A percentile compares a stretch with the other conserved stretches of the same genome.
These are phyloP conservation scores for Clarias fuscus DNA, from an alignment of 2,797 vertebrate species.

Conservation along the genomic window DNA sequence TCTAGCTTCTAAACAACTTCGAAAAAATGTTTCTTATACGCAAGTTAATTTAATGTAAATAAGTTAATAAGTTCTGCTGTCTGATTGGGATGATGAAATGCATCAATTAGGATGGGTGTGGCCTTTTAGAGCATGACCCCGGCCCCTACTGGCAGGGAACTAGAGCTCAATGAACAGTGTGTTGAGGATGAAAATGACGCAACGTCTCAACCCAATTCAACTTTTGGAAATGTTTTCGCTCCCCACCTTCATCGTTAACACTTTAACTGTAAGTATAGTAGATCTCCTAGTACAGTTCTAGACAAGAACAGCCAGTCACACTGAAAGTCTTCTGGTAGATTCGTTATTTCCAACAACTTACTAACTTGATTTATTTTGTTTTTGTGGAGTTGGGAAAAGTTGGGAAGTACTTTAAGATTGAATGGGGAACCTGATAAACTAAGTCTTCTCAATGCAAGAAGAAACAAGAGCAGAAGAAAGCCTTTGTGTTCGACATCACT, in stretches of 20 bases:
- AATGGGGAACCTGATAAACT: not conserved
- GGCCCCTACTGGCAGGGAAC: not conserved
- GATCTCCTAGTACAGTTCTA: not conserved
- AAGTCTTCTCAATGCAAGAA: not conserved
- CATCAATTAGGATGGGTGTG: no score
- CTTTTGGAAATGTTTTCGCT: not conserved
- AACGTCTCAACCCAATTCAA: not conserved
- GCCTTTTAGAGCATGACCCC: not conserved
- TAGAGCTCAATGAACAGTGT: not conserved
- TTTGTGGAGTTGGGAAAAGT: not conserved
- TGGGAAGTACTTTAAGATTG: not conserved
- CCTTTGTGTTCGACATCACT: conserved; percentile 60
- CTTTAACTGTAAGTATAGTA: not conserved
- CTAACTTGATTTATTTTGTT: not conserved
- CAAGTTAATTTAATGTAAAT: no score
- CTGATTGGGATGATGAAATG: not conserved
- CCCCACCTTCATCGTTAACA: no score
- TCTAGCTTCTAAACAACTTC: not conserved
- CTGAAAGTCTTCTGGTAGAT: not conserved
- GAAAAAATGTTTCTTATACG: not conserved
- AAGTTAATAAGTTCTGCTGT: not conserved
- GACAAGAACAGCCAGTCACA: not conserved
- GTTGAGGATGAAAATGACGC: not conserved
- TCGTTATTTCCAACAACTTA: not conserved
- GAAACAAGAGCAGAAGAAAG: conserved; percentile 23